Base-by-base conservation (phyloP, 2,113 vertebrate genomes). In the Channa argus region DNA sequence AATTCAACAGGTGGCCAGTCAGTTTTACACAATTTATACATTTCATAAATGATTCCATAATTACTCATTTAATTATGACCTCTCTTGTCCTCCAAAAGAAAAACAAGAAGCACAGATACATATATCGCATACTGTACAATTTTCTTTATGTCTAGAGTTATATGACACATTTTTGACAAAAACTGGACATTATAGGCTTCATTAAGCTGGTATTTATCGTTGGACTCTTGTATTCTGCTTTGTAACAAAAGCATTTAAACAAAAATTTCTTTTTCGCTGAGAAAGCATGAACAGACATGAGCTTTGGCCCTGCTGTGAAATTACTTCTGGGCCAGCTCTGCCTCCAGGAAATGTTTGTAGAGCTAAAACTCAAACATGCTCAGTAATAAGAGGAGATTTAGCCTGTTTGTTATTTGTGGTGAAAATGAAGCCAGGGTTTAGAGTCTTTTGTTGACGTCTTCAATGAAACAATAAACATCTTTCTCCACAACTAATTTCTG, bases 341-440 rank as follows among this genome's bases (percentile, higher is more conserved):
- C 69, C 60, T 55, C 8, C 49, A 51, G 59, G 46, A 77, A 54
- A 46, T 59, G 47, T 80, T 50, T 76, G 63, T 15, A 2, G 44
- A 71, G 66, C 74, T 79, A 54, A 83, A 66, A 41, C 77, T 70
- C 41, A 61, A 56, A 75, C 71, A 34, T 66, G 55, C 50, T 39
- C 51, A 12, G 59, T 39, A 73, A 64, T 65, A 41, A 70, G 53
- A 60, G 33, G 64, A 36, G 64, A 46, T 55, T 71, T 53, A 38
- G 60, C 13, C 66, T 10, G 71, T 52, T 60, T 65, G 54, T 75
- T 69, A 39, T 77, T 68, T 10, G 24, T 12, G 54, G 37, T 56
- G 49, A 46, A 71, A 41, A 75, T 62, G 13, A 68, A 67, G 63
- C 63, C 46, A 43, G 49, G 36, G n/a, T 75, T 69, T 71, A 33